Conservation (phyloP, 1,140 invertebrate species). For the Drosophila sproati region DNA sequence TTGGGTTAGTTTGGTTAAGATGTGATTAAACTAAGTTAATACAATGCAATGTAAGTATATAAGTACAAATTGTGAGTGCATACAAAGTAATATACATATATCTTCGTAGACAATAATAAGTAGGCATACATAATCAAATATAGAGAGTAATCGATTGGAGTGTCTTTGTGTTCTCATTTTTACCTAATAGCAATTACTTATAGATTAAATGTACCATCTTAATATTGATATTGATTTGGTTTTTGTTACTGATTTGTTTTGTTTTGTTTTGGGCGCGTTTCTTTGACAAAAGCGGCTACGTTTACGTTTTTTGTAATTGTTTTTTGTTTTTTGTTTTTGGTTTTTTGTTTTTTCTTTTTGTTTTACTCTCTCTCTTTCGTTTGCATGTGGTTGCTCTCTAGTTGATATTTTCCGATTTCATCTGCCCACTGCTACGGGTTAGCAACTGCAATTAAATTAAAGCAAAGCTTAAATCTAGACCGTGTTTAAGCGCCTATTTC, state of each 20-base stretch:
- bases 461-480: conserved; percentile 30
- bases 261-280: conserved; percentile 68
- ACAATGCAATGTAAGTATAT: conserved; percentile 43
- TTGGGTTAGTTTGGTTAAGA: conserved; percentile 35
- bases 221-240: conserved; percentile 3
- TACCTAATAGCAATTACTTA: conserved; percentile 31
- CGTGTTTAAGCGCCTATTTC: conserved; percentile 25
- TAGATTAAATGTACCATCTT: conserved; percentile 20
- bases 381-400: neutral
- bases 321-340: conserved; percentile 1
- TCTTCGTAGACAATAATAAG: conserved; percentile 49
- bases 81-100: conserved; percentile 37
- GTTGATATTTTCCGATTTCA: conserved; percentile 9
- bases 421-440: too few relatives aligned
- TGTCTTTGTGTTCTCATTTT: conserved; percentile 15
- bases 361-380: neutral
- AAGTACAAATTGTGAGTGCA: conserved; percentile 31
- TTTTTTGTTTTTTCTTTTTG: conserved; percentile 1
- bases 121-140: conserved; percentile 49
- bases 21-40: conserved; percentile 42
- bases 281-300: conserved; percentile 73
- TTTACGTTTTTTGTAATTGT: conserved; percentile 38
- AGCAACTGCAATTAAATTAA: neutral
- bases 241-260: conserved; percentile 37
- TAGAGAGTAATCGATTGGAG: conserved; percentile 33